phyloP scores from a whole-genome alignment of 2,888 invertebrate genomes.

The Mimumesa dahlbomi region DNA sequence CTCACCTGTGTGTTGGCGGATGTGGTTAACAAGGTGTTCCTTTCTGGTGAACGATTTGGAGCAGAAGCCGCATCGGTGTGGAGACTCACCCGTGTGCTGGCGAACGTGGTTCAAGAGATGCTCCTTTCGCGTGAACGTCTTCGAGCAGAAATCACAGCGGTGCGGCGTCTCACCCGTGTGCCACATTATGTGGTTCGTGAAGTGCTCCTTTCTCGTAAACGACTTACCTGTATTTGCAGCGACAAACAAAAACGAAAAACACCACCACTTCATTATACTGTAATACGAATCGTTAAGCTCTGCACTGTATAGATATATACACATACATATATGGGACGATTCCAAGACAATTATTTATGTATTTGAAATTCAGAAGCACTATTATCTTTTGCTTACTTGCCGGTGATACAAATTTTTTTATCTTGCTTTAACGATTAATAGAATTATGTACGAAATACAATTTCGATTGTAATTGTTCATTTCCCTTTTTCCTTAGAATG shows the following conservation, averaged over 20 bases:
- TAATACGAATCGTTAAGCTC: constrained; percentile 9
- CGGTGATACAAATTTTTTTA: too few species aligned
- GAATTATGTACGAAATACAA: too few species aligned
- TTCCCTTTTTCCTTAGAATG: too few species aligned
- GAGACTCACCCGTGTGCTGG: constrained; percentile 91
- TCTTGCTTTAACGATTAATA: too few species aligned
- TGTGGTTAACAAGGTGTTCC: constrained; percentile 93
- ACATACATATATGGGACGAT: constrained; percentile 42
- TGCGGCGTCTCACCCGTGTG: constrained; percentile 91
- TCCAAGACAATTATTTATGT: constrained; percentile 19
- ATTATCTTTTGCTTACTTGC: too few species aligned
- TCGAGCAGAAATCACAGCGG: constrained; percentile 89
- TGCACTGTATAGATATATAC: constrained; percentile 2
- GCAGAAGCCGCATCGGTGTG: constrained; percentile 92
- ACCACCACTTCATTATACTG: constrained; percentile 42
- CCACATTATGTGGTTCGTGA: constrained; percentile 95
- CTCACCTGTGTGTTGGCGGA: constrained; percentile 88
- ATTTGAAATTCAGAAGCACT: neutral
- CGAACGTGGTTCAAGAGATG: constrained; percentile 89
- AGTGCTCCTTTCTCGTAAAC: constrained; percentile 94
- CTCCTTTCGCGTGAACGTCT: constrained; percentile 89
- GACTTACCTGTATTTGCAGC: constrained; percentile 83
- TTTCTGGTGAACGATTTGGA: constrained; percentile 93
- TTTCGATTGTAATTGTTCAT: too few species aligned
- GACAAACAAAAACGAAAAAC: constrained; percentile 54